These are phyloP conservation scores for Malthinus seriepunctatus DNA, from an alignment of 2,888 invertebrate species.

Conservation along the genomic window DNA sequence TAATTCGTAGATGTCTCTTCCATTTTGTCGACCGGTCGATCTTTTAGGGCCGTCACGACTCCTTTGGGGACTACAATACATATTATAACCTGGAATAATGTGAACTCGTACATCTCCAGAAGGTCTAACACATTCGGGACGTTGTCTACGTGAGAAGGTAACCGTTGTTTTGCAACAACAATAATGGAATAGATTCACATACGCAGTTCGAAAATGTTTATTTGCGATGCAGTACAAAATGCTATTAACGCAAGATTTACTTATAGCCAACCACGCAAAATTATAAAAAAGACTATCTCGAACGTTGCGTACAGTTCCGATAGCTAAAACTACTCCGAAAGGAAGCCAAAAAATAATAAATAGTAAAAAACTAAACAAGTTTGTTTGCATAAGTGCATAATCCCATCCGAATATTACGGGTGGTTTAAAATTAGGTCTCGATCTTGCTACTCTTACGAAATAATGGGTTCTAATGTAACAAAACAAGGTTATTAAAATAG, in stretches of 20 bases:
- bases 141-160: slow-evolving; percentile 65
- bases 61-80: slow-evolving; percentile 66
- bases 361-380: slow-evolving; percentile 66
- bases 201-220: slow-evolving; percentile 70
- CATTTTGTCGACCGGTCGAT: slow-evolving; percentile 54
- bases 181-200: slow-evolving; percentile 74
- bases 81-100: slow-evolving; percentile 72
- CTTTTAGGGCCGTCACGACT: slow-evolving; percentile 50
- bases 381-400: slow-evolving; percentile 63
- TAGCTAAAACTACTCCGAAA: slow-evolving; percentile 63
- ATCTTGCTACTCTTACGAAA: slow-evolving; percentile 58
- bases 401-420: slow-evolving; percentile 67
- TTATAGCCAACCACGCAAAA: slow-evolving; percentile 70
- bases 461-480: slow-evolving; percentile 59
- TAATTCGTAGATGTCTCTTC: slow-evolving; percentile 62
- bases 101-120: slow-evolving; percentile 72
- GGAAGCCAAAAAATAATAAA: slow-evolving; percentile 72
- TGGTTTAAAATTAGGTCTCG: slow-evolving; percentile 64
- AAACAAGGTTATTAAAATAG: slow-evolving; percentile 60
- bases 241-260: slow-evolving; percentile 70
- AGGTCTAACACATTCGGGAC: slow-evolving; percentile 55
- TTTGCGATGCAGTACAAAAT: slow-evolving; percentile 69
- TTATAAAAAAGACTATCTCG: slow-evolving; percentile 65
- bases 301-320: slow-evolving; percentile 57
- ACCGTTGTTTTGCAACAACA: slow-evolving; percentile 80